Base-by-base conservation (phyloP, 1,140 invertebrate genomes). In the Neocloeon triangulifer region DNA sequence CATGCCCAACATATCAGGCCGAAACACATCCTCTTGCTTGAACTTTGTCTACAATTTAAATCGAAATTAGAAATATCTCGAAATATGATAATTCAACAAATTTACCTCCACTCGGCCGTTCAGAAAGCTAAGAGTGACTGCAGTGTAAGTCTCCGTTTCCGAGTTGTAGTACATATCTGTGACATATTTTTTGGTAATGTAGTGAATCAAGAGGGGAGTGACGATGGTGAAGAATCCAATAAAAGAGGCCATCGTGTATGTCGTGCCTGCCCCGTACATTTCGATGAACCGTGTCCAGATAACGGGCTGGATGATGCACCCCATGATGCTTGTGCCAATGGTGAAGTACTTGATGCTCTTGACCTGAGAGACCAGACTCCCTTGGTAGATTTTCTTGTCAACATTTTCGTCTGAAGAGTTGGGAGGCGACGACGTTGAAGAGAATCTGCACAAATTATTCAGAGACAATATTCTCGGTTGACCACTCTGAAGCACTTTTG, bases 111-210 rank as follows among this genome's bases (percentile, higher is more conserved):
- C n/a, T n/a, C n/a, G n/a, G n/a, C 50, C 44, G 25, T 72, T 46
- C 39, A 81, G 70, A 30, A 84, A 60, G 13, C 62, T 69, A 16
- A 69, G 62, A 19, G 65, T 69, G 10, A 61, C 65, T n/a, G 75
- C 74, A 17, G 59, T 65, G 45, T 78, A 81, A 29, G 58, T 62
- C 18, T 69, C 59, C 19, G 52, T 64, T 15, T 48, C 39, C 9
- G 56, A 45, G 49, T 82, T 59, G 43, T 80, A 86, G 35, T 70
- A 56, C 2, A 92, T 52, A 36, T 69, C 54, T 1, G 66, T 73
- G 0, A 89, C 70, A 61, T 92, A 94, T 52, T 79, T 80, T 43
- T 74, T 86, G 3, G 78, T 73, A 10, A 91, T 54, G 4, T 66
- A 55, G 56, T 92, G 79, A 35, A 92, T 53, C 16, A 91, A 45